Evolutionary conservation across 2,888 invertebrate species (phyloP), one percentile per base, ranked within the genome.

Genomic region (Clostera curtula): DNA sequence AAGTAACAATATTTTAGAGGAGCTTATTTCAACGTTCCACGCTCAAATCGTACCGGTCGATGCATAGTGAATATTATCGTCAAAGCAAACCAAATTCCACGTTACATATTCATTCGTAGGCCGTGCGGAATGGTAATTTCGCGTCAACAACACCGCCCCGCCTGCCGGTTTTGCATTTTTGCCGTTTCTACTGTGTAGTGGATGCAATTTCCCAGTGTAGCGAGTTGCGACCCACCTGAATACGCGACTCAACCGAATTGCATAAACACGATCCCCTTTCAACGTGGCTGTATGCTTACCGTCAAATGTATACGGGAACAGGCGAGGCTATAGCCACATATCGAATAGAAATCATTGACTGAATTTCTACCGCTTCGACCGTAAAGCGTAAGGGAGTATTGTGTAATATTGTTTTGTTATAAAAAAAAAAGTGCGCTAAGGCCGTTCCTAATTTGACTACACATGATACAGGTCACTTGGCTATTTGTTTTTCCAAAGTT

Each of bases 51-150:
- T n/a, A n/a, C n/a, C n/a, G n/a, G n/a, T n/a, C n/a, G n/a, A n/a
- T n/a, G n/a, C n/a, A n/a, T n/a, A n/a, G n/a, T n/a, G n/a, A n/a
- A n/a, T n/a, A n/a, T n/a, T n/a, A n/a, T 59, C 59, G 64, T 69
- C 61, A 65, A 65, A 64, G 55, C 62, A 58, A 58, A 59, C 64
- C 58, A 61, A 65, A 71, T 68, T 65, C 61, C 56, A 50, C 50
- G 62, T 69, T 75, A 74, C 72, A 77, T 76, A 77, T 77, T 76
- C 71, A 79, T 76, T 65, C 64, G 66, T 68, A 65, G 73, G 66
- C 67, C 54, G 66, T 51, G 56, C 49, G 67, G 63, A 75, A 80
- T 80, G 74, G 66, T 74, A 77, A 80, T 79, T 71, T 65, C 61
- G 56, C 63, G 68, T 74, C 76, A 71, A 71, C 77, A 71, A 64